Evolutionary conservation across 2,888 invertebrate genomes (phyloP), one percentile per base, ranked within the genome.

Genomic region (Orthosia gracilis): DNA sequence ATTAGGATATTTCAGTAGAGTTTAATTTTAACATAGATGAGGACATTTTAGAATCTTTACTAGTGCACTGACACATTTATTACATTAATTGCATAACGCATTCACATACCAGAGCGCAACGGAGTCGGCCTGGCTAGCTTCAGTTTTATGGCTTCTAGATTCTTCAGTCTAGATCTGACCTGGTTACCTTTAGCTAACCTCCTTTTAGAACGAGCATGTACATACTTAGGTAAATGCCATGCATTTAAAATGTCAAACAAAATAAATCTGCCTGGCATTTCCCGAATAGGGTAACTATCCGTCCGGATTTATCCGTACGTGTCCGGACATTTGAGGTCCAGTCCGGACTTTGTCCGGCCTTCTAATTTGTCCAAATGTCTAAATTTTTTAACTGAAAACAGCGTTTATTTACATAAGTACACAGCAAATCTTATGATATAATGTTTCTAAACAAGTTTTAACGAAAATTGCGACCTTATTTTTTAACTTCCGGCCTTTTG

Each of bases 131-230:
- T 5, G 21, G 13, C 58, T 54, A 58, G 47, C 73, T 26, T 26
- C 21, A 40, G 74, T 69, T 80, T 50, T 83, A 81, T 67, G 84
- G 75, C 69, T 74, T 81, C 84, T 49, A 55, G 59, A 78, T 70
- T 67, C 47, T 59, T 52, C 55, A 49, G 69, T 49, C 21, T 79
- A 54, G 54, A 64, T 45, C 69, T 66, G 50, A 11, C 50, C 58
- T 58, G 47, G 55, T 54, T 50, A 78, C 54, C 52, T 66, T 68
- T 78, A 18, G 31, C 40, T 68, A 47, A 4, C 78, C 83, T 72
- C 72, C n/a, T 72, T 68, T n/a, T 47, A 26, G 21, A 57, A 47
- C 5, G 50, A 23, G 18, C 31, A 50, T 40, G 21, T 45, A 40
- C 1, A 0, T 31, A 7, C 31, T 31, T 31, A 26, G 3, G 2